phyloP scores from a whole-genome alignment of 2,797 vertebrate species.

The Labroides dimidiatus region DNA sequence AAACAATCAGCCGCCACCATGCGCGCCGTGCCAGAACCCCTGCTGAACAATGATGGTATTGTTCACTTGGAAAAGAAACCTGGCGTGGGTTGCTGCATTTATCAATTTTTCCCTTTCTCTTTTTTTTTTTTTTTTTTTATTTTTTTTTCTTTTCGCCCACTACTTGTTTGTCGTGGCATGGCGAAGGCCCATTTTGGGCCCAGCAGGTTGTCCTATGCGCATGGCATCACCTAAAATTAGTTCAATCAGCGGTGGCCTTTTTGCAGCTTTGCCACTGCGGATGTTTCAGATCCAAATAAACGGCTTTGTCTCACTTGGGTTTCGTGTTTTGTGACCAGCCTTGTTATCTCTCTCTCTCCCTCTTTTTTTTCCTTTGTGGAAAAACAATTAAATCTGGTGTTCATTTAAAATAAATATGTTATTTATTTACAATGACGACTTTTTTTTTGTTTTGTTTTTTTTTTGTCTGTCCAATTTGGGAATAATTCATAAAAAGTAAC shows the following conservation, averaged over 20 bases:
- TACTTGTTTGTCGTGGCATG: constrained; percentile 81
- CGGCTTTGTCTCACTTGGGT: constrained; percentile 58
- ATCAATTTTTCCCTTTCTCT: constrained; percentile 81
- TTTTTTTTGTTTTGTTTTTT: too few species aligned
- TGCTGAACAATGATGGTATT: constrained; percentile 87
- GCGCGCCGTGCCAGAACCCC: constrained; percentile 81
- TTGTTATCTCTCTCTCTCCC: constrained; percentile 13
- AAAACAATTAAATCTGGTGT: constrained; percentile 27
- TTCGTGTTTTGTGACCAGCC: constrained; percentile 44
- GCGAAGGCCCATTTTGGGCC: constrained; percentile 82
- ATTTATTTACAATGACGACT: background rate
- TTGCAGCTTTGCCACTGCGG: constrained; percentile 67
- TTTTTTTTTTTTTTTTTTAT: constrained; percentile 73
- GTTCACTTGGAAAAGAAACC: constrained; percentile 85
- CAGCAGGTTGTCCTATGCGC: constrained; percentile 82
- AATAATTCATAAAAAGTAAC: background rate
- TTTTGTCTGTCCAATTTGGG: background rate
- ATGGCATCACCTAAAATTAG: constrained; percentile 85
- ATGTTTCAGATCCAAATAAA: constrained; percentile 70
- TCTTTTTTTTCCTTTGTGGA: background rate
- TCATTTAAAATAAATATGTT: constrained; percentile 4
- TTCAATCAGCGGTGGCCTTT: constrained; percentile 73
- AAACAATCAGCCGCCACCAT: constrained; percentile 77
- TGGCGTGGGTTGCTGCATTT: constrained; percentile 83
- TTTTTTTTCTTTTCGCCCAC: too few species aligned